Evolutionary conservation across 2,888 invertebrate genomes (phyloP).

Genomic region (Ephialtes manifestator): DNA sequence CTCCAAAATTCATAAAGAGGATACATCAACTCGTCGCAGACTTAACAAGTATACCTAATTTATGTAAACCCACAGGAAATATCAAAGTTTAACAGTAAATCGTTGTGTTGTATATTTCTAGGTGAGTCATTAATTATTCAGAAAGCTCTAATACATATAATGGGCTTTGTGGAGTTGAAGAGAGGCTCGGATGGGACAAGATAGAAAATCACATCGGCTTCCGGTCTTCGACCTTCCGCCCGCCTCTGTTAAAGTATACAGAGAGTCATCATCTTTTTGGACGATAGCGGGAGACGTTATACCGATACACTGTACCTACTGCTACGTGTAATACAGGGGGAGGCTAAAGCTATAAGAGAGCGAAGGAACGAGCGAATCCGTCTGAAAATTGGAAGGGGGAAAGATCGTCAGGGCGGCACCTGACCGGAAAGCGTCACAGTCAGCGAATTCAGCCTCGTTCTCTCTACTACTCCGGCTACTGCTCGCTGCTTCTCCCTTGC

Average conservation of each 20-base stretch:
- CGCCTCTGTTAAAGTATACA: not conserved
- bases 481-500: constrained; percentile 68
- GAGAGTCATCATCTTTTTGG: constrained; percentile 49
- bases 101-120: not conserved
- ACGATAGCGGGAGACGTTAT: constrained; percentile 39
- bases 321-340: constrained; percentile 26
- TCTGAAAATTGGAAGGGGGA: constrained; percentile 75
- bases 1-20: not conserved
- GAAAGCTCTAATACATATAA: constrained; percentile 9
- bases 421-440: constrained; percentile 85
- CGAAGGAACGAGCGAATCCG: constrained; percentile 56
- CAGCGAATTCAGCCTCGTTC: constrained; percentile 83
- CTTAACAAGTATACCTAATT: not conserved
- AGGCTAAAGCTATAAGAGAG: constrained; percentile 51
- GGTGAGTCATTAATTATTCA: constrained; percentile 37
- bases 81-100: not conserved
- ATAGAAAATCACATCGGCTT: constrained; percentile 57
- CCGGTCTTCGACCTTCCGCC: constrained; percentile 60
- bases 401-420: constrained; percentile 83
- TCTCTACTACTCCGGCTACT: constrained; percentile 67
- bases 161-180: constrained; percentile 1
- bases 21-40: not conserved
- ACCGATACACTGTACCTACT: constrained; percentile 2
- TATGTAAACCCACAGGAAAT: constrained; percentile 14
- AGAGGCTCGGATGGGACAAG: constrained; percentile 8